phyloP scores from a whole-genome alignment of 2,797 vertebrate genomes.

The Oreochromis mossambicus region DNA sequence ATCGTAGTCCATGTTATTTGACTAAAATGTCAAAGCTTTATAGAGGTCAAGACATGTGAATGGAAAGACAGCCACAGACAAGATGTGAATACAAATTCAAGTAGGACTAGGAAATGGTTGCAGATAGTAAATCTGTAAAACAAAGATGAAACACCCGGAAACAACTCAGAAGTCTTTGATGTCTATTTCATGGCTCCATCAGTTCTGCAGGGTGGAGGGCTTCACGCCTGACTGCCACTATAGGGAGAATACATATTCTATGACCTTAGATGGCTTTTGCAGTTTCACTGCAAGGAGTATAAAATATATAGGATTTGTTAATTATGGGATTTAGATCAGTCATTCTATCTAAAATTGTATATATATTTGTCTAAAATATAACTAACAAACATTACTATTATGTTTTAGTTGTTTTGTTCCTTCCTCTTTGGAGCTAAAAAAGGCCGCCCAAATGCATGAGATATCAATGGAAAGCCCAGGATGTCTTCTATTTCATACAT shows the following conservation, averaged over 20 bases:
- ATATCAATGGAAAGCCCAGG: background rate
- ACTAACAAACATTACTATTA: background rate
- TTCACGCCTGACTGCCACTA: background rate
- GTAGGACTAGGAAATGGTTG: background rate
- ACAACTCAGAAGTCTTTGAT: slow-evolving; percentile 1
- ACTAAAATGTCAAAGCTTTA: slow-evolving; percentile 61
- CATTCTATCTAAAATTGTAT: too few species aligned
- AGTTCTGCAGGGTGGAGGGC: background rate
- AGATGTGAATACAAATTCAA: slow-evolving; percentile 43
- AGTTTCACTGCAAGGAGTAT: background rate
- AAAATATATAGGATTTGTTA: background rate
- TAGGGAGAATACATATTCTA: background rate
- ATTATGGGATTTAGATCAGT: background rate
- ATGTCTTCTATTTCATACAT: background rate
- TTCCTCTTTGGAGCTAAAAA: background rate
- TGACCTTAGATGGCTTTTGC: background rate
- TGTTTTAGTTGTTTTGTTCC: too few species aligned
- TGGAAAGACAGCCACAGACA: background rate
- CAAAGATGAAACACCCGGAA: background rate
- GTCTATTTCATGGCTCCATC: slow-evolving; percentile 4
- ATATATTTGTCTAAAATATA: background rate
- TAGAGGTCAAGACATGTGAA: slow-evolving; percentile 43
- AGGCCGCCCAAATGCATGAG: background rate
- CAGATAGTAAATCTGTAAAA: slow-evolving; percentile 15
- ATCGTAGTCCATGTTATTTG: slow-evolving; percentile 42